phyloP scores from a whole-genome alignment of 2,888 invertebrate genomes.

The Frankliniella intonsa region DNA sequence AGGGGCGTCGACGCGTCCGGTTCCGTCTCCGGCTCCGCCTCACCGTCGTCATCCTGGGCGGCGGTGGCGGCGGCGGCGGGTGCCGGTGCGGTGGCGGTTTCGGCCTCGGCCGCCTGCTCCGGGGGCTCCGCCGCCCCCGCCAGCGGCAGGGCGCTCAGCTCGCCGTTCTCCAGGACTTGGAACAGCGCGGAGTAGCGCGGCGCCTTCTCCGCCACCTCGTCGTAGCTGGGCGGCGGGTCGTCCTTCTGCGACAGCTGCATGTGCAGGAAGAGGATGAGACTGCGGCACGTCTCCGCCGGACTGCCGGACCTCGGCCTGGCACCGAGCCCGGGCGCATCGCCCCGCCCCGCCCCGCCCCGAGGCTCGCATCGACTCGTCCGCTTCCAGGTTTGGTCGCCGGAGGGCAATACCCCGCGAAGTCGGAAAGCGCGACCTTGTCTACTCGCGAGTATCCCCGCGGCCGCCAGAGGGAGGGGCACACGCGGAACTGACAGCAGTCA shows the following conservation, averaged over 20 bases:
- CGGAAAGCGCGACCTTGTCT: too few species aligned
- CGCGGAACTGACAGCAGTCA: too few species aligned
- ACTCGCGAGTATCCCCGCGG: too few species aligned
- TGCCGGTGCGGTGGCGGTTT: neutral
- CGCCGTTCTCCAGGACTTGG: constrained; percentile 32
- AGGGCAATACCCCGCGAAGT: too few species aligned
- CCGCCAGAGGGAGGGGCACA: too few species aligned
- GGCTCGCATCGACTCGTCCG: too few species aligned
- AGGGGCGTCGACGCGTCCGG: neutral
- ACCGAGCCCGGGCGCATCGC: too few species aligned
- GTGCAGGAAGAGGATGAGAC: neutral
- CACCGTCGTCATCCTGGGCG: neutral
- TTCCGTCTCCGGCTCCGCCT: neutral
- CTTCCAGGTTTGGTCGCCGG: too few species aligned
- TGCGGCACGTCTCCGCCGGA: too few species aligned
- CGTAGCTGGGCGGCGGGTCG: constrained; percentile 35
- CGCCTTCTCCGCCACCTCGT: constrained; percentile 35
- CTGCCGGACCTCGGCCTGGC: too few species aligned
- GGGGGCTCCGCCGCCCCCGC: neutral
- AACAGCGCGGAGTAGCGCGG: constrained; percentile 35
- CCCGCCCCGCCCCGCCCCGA: too few species aligned
- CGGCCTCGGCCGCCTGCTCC: neutral
- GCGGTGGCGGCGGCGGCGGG: too few species aligned
- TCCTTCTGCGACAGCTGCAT: constrained; percentile 3
- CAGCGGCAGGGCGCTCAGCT: neutral